Evolutionary conservation across 1,140 invertebrate species (phyloP), one percentile per base, ranked within the genome.

Genomic region (Glomeris maerens): DNA sequence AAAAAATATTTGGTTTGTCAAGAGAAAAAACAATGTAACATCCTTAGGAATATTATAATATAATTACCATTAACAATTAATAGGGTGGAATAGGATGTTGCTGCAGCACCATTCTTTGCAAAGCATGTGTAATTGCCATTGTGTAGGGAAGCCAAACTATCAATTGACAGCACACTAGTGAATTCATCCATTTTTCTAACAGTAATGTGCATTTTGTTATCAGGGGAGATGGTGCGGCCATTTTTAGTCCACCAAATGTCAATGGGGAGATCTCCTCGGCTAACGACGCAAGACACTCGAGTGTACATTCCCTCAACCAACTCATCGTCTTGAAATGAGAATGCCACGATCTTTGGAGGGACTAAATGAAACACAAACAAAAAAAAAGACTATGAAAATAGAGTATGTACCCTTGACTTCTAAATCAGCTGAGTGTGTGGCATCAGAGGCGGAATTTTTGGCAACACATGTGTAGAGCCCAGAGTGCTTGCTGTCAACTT

Each of bases 401-500:
- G 41, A 44, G 41, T n/a, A 21, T 54, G 59, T 62, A 70, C 68
- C 66, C 56, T 66, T 60, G 13, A 70, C 65, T 36, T 63, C 57
- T 10, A 70, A 52, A 2, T 54, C 39, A 3, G 67, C 62, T 4
- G 66, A 65, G 51, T 61, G 64, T 50, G 55, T 64, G 1, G 54
- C 60, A 4, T 54, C 58, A 1, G 62, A 64, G 13, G 62, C 65
- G 3, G 58, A 54, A 49, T 68, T 67, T 45, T 54, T 62, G 17
- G 64, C 64, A 22, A 61, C 57, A 54, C 68, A 70, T 0, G 68
- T 68, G 57, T 70, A 70, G 55, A 69, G 67, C n/a, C 84, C 84
- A 7, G 83, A 83, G 61, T 87, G 83, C 62, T 81, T 79, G 0
- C 84, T 80, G 13, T 77, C 74, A 14, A 84, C 82, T 63, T 52